Evolutionary conservation across 2,113 vertebrate species (phyloP).

Genomic region (Numenius arquata): DNA sequence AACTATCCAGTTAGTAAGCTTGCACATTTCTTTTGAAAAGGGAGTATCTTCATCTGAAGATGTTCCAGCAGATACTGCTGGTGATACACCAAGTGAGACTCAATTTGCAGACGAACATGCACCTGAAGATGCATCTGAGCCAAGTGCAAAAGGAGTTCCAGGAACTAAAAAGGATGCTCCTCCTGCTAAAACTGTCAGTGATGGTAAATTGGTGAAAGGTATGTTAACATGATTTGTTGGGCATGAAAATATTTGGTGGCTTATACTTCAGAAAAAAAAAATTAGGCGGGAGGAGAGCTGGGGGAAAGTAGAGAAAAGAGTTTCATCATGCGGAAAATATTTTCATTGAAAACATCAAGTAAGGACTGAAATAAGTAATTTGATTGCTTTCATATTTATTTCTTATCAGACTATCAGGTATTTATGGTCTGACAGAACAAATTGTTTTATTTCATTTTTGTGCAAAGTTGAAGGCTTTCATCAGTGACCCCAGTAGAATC

Average conservation of each 20-base stretch:
- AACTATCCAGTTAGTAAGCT: background rate
- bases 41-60: conserved; percentile 64
- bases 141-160: background rate
- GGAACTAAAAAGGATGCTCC: conserved; percentile 61
- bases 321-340: background rate
- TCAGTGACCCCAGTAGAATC: background rate
- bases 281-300: too few species aligned
- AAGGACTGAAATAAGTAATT: background rate
- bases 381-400: background rate
- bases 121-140: conserved; percentile 55
- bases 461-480: background rate
- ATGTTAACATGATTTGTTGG: background rate
- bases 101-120: conserved; percentile 30
- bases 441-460: background rate
- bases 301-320: background rate
- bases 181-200: conserved; percentile 56
- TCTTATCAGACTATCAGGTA: background rate
- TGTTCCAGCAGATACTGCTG: conserved; percentile 30
- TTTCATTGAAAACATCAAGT: background rate
- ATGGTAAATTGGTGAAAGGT: conserved; percentile 84
- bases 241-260: background rate
- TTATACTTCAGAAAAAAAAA: background rate
- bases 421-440: background rate
- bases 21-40: conserved; percentile 51
- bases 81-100: conserved; percentile 6